Conservation (phyloP, 2,113 vertebrate genomes). For the Alaudala cheleensis region DNA sequence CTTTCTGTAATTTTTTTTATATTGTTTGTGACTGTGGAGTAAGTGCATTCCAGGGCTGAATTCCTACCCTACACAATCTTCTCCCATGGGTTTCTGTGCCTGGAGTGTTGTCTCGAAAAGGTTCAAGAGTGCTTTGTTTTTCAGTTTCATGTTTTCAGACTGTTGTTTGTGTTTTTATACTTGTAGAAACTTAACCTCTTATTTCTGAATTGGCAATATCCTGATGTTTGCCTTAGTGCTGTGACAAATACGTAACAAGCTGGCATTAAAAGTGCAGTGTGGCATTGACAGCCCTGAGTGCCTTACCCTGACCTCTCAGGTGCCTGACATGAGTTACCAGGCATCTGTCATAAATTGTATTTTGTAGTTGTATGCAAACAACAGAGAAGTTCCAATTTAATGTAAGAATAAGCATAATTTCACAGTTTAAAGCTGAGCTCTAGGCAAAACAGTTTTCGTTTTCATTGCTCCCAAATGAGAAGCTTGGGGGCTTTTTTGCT, state of each 20-base stretch:
- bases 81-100: neutral
- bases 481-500: neutral
- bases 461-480: neutral
- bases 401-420: neutral
- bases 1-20: neutral
- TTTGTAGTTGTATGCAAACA: neutral
- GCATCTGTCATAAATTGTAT: neutral
- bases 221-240: neutral
- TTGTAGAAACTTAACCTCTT: slow-evolving; percentile 3
- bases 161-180: slow-evolving; percentile 4
- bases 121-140: slow-evolving; percentile 22
- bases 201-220: neutral
- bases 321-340: neutral
- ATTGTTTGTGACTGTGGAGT: neutral
- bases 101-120: neutral
- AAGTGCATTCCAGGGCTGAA: slow-evolving; percentile 6
- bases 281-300: neutral
- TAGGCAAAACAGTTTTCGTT: neutral
- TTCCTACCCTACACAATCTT: neutral
- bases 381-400: neutral
- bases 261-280: neutral
- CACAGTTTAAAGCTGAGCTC: neutral
- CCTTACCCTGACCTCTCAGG: neutral
- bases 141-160: neutral
- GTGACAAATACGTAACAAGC: neutral